A percentile compares a stretch with the other conserved stretches of the same genome.
phyloP scores from a whole-genome alignment of 2,797 vertebrate genomes.

The Heterohyrax brucei region DNA sequence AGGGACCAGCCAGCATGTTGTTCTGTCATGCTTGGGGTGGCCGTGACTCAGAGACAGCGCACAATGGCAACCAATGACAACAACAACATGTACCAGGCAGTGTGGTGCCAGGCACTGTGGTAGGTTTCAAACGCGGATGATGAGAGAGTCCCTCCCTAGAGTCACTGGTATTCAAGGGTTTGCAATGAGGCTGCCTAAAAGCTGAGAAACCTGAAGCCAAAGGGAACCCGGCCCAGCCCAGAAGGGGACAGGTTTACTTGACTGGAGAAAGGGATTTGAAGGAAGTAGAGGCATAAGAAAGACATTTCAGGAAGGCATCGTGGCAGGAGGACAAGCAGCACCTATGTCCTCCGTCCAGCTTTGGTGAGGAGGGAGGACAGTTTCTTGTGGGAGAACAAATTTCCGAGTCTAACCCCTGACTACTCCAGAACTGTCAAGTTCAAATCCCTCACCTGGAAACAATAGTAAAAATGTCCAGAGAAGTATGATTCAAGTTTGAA shows the following conservation, averaged over 20 bases:
- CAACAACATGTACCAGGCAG: not conserved
- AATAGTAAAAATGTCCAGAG: not conserved
- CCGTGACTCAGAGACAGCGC: not conserved
- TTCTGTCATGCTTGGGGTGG: not conserved
- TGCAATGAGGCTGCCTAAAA: not conserved
- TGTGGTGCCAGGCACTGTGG: not conserved
- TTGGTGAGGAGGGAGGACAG: not conserved
- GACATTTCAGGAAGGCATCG: too few species aligned
- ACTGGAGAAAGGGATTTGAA: not conserved
- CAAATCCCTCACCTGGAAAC: not conserved
- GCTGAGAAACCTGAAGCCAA: slow-evolving; percentile 48
- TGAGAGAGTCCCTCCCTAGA: not conserved
- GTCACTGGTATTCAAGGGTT: slow-evolving; percentile 20
- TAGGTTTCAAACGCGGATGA: not conserved
- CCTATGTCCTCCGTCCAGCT: not conserved
- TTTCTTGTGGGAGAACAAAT: not conserved
- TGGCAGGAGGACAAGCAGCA: accelerated
- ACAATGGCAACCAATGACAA: not conserved
- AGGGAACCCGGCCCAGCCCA: not conserved
- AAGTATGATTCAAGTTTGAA: slow-evolving; percentile 1
- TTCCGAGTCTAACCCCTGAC: not conserved
- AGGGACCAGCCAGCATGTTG: not conserved
- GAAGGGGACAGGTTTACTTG: not conserved
- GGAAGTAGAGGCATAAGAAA: not conserved
- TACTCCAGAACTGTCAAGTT: slow-evolving; percentile 25